Conservation (phyloP, 2,113 vertebrate species). For the Climacteris rufus region DNA sequence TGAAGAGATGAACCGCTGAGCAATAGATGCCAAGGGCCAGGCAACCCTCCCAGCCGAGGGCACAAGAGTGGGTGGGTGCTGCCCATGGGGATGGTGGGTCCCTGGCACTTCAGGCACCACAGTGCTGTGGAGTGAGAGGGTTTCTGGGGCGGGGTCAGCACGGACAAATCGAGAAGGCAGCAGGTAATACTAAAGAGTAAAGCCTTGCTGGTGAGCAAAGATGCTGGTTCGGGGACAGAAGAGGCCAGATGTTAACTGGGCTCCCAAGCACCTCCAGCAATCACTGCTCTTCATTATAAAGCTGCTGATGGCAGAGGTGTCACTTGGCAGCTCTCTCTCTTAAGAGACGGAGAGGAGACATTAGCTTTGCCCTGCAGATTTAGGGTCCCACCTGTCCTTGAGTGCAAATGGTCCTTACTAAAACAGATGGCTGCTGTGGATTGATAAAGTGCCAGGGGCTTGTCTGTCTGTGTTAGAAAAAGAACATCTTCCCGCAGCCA, state of each 20-base stretch:
- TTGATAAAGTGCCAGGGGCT: not conserved
- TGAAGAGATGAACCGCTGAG: not conserved
- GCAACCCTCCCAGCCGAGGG: fast-evolving
- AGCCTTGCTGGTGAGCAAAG: not conserved
- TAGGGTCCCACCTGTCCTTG: not conserved
- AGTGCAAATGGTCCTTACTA: not conserved
- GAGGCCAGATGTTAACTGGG: not conserved
- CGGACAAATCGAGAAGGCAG: fast-evolving
- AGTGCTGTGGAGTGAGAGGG: not conserved
- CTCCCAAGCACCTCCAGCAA: not conserved
- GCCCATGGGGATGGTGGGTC: fast-evolving
- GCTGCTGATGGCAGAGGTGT: not conserved
- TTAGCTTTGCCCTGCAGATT: not conserved
- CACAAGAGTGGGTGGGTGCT: fast-evolving
- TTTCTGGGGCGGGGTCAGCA: not conserved
- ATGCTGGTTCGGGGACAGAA: not conserved
- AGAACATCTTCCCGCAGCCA: not conserved
- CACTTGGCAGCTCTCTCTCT: not conserved
- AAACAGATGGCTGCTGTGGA: not conserved
- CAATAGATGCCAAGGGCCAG: not conserved
- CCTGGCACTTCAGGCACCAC: fast-evolving
- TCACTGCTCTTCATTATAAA: not conserved
- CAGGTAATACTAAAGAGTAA: not conserved
- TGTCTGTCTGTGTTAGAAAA: not conserved
- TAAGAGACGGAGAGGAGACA: not conserved